Evolutionary conservation across 2,113 vertebrate genomes (phyloP), one percentile per base, ranked within the genome.

Genomic region (Prunella himalayana): DNA sequence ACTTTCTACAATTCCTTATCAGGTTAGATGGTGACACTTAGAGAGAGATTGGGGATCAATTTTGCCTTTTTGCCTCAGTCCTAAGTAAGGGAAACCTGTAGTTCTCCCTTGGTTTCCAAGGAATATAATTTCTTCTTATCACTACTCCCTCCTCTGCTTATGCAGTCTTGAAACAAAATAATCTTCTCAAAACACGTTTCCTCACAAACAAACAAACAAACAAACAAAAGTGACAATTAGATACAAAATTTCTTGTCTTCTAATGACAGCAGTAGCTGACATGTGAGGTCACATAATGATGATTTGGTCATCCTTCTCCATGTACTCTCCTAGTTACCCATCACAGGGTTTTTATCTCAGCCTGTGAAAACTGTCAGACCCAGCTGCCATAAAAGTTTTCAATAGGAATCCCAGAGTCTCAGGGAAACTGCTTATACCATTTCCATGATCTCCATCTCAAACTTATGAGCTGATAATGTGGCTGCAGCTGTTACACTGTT

Each of bases 1-100:
- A 92, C 88, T 88, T 94, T 87, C 39, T 86, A 76, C 82, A 90
- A 90, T 15, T 90, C 76, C 61, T 92, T 78, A 90, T 77, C 60
- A 76, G 72, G 80, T 88, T 95, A 88, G 72, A 65, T 64, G 86
- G 71, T 69, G 47, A 66, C 57, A 83, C 47, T 77, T 60, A 66
- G 28, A 69, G 41, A 51, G 53, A 91, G 71, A 93, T 5, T 1
- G 0, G 72, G 65, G 80, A 90, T 81, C 88, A 86, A 45, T 90
- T 90, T 89, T 90, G n/a, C 41, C 20, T 80, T 92, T 90, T 88
- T 86, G 45, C 60, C n/a, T 95, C 35, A 81, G 41, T 70, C 60
- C 37, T 90, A 90, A 78, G 39, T 59, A 94, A 94, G n/a, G 80
- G 53, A 92, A 91, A 78, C 7, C 54, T 56, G n/a, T 13, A 50